Evolutionary conservation across 2,113 vertebrate genomes (phyloP), one percentile per base, ranked within the genome.

Genomic region (Glaucomys volans): DNA sequence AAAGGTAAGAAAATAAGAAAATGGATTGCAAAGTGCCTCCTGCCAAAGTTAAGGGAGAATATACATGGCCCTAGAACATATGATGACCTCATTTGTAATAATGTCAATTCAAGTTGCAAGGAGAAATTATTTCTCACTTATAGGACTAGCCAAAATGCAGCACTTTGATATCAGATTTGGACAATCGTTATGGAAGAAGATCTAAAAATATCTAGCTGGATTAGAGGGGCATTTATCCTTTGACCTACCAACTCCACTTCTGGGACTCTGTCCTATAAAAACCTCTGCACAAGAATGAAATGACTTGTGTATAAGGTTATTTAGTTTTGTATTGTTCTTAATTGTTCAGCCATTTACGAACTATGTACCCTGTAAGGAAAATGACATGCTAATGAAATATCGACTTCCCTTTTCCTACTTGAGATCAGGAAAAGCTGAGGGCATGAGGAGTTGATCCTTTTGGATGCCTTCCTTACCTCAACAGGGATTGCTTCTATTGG

Each of bases 211-310:
- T 88, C 92, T 40, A 90, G 57, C 40, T 64, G 88, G 69, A 72
- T 81, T 72, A 75, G 7, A 90, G 81, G 75, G 57, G 32, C 26
- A 13, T 94, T 96, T 96, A 88, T 85, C 91, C 79, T 91, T 90
- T 96, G 87, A 81, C 91, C 57, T 62, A 57, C 75, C 80, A 93
- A 16, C 42, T 67, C 59, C 24, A 8, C 82, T 94, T 90, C 76
- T 88, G 72, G 83, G 76, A 87, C 52, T 92, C 52, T 74, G 71
- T 81, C 81, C 87, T 91, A 47, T 57, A 69, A 92, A 90, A 95
- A 92, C 40, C 69, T 37, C 44, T 84, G n/a, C 30, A n/a, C 44
- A 86, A 81, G 71, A 91, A 85, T 81, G 79, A 92, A 92, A 54
- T 86, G 66, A 30, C 67, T 84, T 96, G 67, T 26, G 9, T 44